A percentile compares a stretch with the other conserved stretches of the same genome.
Conservation (phyloP, 2,888 invertebrate genomes). For the Uloborus plumipes region DNA sequence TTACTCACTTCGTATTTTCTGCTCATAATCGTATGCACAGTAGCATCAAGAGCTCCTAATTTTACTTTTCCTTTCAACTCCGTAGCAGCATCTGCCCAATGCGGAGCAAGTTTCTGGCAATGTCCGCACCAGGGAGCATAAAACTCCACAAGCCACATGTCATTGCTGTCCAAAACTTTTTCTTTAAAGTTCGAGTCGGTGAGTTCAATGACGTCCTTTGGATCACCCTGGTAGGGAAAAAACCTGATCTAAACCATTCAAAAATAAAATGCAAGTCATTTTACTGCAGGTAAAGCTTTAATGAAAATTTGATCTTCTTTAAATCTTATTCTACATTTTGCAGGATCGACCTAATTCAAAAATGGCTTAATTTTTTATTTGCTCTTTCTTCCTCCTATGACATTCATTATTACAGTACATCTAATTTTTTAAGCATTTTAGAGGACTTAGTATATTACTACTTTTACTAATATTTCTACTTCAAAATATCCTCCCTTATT, state of each 20-base stretch:
- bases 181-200: conserved; percentile 97
- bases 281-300: too few relatives aligned
- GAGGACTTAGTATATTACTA: too few relatives aligned
- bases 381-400: too few relatives aligned
- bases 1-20: conserved; percentile 79
- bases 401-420: too few relatives aligned
- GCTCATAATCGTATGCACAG: conserved; percentile 86
- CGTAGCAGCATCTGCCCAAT: conserved; percentile 94
- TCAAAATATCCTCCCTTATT: too few relatives aligned
- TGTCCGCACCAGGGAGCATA: conserved; percentile 92
- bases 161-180: conserved; percentile 90
- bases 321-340: too few relatives aligned
- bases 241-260: not conserved
- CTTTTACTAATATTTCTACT: too few relatives aligned
- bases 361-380: too few relatives aligned
- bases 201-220: conserved; percentile 85
- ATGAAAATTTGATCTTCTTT: too few relatives aligned
- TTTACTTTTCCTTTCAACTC: conserved; percentile 95
- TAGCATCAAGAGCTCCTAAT: conserved; percentile 96
- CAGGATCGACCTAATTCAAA: too few relatives aligned
- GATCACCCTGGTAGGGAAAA: conserved; percentile 66
- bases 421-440: too few relatives aligned
- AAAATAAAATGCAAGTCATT: too few relatives aligned
- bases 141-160: conserved; percentile 98
- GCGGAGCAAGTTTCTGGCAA: conserved; percentile 95